A percentile compares a stretch with the other conserved stretches of the same genome.
Conservation (phyloP, 2,113 vertebrate genomes). For the Nibea albiflora region DNA sequence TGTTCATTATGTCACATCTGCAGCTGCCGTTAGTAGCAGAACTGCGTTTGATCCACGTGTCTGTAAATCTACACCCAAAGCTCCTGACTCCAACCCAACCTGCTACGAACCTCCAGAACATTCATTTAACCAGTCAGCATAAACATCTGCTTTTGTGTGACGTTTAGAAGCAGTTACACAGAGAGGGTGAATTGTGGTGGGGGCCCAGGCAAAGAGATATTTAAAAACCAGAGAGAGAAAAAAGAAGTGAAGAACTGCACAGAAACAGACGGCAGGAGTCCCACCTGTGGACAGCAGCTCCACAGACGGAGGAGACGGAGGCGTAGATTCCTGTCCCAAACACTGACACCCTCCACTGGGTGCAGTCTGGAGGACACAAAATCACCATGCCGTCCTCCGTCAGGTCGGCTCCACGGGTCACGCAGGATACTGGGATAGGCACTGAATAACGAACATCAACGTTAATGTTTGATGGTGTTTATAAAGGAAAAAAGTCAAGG, state of each 20-base stretch:
- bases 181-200: too few relatives aligned
- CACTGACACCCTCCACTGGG: conserved; percentile 85
- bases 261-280: neutral
- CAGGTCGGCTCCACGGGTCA: conserved; percentile 89
- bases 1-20: conserved; percentile 40
- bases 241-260: too few relatives aligned
- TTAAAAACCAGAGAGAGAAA: neutral
- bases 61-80: neutral
- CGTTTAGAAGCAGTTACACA: neutral
- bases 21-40: conserved; percentile 8
- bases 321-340: conserved; percentile 92
- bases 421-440: conserved; percentile 85
- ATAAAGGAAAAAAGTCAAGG: too few relatives aligned
- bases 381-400: conserved; percentile 82
- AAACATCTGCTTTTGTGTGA: neutral
- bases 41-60: conserved; percentile 21
- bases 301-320: conserved; percentile 92
- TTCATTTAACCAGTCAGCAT: neutral
- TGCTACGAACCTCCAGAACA: neutral
- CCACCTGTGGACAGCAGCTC: conserved; percentile 94
- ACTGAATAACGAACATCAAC: conserved; percentile 69
- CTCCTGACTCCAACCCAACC: accelerated
- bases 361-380: conserved; percentile 89
- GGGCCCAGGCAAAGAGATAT: too few relatives aligned
- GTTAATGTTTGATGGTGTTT: neutral